Conservation (phyloP, 1,140 invertebrate genomes). For the Pinna nobilis region DNA sequence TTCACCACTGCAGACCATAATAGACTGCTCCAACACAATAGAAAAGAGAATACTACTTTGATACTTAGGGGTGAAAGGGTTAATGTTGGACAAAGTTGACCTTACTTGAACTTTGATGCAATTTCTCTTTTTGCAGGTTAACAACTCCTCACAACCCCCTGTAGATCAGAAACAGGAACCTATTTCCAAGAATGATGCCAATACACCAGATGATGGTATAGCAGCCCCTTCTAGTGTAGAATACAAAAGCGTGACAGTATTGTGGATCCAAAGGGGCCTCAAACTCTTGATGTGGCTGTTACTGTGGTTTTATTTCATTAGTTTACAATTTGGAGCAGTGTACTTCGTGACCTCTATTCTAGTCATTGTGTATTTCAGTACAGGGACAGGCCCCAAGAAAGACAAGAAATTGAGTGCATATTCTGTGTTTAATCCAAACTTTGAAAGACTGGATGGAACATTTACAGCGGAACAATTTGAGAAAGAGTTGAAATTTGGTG, state of each 20-base stretch:
- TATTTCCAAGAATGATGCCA: neutral
- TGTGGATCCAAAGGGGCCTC: slow-evolving; percentile 30
- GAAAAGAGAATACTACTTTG: too few species aligned
- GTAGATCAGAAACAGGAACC: too few species aligned
- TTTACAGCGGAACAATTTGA: slow-evolving; percentile 97
- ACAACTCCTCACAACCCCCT: too few species aligned
- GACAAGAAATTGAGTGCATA: slow-evolving; percentile 92
- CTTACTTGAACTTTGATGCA: too few species aligned
- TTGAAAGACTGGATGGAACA: slow-evolving; percentile 93
- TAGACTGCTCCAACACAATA: too few species aligned
- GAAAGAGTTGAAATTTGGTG: slow-evolving; percentile 80
- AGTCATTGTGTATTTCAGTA: slow-evolving; percentile 89
- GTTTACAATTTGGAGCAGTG: slow-evolving; percentile 92
- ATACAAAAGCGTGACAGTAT: too few species aligned
- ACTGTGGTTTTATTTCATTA: slow-evolving; percentile 82
- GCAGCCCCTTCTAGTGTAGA: too few species aligned
- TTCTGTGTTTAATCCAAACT: slow-evolving; percentile 97
- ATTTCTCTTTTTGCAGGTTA: too few species aligned
- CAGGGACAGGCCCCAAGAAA: slow-evolving; percentile 78
- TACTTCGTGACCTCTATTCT: slow-evolving; percentile 89
- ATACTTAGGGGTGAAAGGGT: too few species aligned
- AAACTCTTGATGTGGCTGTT: slow-evolving; percentile 79
- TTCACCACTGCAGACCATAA: too few species aligned
- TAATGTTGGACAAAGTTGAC: too few species aligned
- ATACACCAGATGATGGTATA: too few species aligned